phyloP scores from a whole-genome alignment of 2,113 vertebrate genomes.

The Scartelaos histophorus region DNA sequence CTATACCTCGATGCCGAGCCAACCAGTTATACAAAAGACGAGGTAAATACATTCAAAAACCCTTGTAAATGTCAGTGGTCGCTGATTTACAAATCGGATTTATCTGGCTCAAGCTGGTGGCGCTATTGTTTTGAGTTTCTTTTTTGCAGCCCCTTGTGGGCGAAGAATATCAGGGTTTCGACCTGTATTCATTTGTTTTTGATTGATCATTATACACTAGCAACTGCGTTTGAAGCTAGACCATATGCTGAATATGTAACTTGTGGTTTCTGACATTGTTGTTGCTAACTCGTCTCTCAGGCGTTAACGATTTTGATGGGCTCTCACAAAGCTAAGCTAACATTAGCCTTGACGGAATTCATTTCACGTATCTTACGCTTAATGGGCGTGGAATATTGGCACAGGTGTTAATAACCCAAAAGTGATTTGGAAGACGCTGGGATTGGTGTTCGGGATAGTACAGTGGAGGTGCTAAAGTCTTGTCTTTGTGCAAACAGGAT shows the following conservation, averaged over 20 bases:
- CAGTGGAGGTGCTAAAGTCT: not conserved
- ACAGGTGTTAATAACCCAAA: slow-evolving; percentile 52
- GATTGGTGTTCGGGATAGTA: not conserved
- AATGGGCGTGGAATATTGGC: slow-evolving; percentile 58
- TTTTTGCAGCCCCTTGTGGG: slow-evolving; percentile 18
- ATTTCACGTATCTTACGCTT: slow-evolving; percentile 27
- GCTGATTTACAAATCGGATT: not conserved
- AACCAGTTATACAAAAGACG: not conserved
- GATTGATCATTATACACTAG: slow-evolving; percentile 8
- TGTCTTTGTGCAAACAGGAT: slow-evolving; percentile 25
- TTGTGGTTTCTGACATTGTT: accelerated
- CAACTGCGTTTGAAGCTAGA: not conserved
- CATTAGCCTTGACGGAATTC: slow-evolving; percentile 25
- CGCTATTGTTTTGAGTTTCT: slow-evolving; percentile 57
- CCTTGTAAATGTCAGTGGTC: not conserved
- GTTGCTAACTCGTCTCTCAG: accelerated
- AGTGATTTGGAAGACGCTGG: not conserved
- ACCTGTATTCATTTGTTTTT: not conserved
- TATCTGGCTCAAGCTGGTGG: not conserved
- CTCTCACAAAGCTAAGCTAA: slow-evolving; percentile 26
- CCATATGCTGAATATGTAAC: not conserved
- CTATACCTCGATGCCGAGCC: slow-evolving; percentile 36
- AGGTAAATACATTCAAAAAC: slow-evolving; percentile 31
- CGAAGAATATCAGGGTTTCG: slow-evolving; percentile 12
- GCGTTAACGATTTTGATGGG: accelerated